Conservation (phyloP, 53 echinoderm and acorn worm species). For the Echinometra lucunter region DNA sequence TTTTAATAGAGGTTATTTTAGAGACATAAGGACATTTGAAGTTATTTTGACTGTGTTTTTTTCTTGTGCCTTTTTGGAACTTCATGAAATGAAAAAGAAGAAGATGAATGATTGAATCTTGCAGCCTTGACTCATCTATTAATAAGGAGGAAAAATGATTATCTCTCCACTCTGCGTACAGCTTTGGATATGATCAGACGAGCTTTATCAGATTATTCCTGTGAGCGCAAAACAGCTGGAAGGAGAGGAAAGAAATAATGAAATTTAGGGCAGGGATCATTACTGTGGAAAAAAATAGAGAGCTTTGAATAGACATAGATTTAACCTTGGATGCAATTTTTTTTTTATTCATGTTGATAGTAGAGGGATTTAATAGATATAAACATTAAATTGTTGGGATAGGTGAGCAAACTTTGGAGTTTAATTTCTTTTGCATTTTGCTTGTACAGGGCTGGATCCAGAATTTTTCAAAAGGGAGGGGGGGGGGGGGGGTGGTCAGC, state of each 20-base stretch:
- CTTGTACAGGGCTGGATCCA: too few relatives aligned
- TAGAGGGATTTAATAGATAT: neutral
- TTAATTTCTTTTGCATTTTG: neutral
- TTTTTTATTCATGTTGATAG: neutral
- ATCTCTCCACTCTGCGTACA: neutral
- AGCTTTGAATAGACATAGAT: neutral
- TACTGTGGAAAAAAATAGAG: neutral
- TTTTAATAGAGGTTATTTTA: too few relatives aligned
- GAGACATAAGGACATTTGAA: neutral
- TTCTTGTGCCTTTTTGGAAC: neutral
- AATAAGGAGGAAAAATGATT: conserved; percentile 12
- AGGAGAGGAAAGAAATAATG: neutral
- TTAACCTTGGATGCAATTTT: neutral
- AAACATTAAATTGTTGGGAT: neutral
- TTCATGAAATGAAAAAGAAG: neutral
- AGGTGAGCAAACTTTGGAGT: neutral
- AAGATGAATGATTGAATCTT: neutral
- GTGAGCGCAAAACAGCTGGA: conserved; percentile 18
- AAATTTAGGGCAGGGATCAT: neutral
- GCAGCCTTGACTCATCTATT: conserved; percentile 7
- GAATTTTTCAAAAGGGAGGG: too few relatives aligned
- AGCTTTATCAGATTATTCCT: neutral
- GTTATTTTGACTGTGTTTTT: too few relatives aligned
- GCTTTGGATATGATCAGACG: neutral
- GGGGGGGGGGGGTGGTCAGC: too few relatives aligned